Base-by-base conservation (phyloP, 2,797 vertebrate species). In the Myoxocephalus aenaeus region DNA sequence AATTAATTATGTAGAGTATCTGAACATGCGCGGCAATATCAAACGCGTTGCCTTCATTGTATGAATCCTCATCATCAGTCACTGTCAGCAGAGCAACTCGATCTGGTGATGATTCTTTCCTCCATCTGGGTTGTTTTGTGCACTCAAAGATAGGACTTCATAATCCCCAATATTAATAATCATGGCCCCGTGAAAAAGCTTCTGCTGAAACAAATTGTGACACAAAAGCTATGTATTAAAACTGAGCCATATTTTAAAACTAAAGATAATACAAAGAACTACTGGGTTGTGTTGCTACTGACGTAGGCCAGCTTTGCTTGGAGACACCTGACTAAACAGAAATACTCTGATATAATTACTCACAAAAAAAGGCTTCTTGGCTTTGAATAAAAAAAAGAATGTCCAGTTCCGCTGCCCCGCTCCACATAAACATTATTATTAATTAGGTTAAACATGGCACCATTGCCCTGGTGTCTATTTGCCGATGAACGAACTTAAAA, bases 381-480 rank as follows among this genome's bases (percentile, higher is more conserved):
- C 75, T 34, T 38, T 78, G 83, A 79, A 86, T 77, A 72, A 66
- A 27, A 63, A 62, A 85, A 81, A 90, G 58, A 80, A 44, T 57
- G 73, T 81, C 79, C 79, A 64, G 64, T 63, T 34, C 61, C 15
- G 72, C 3, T 75, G 50, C 71, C 76, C 77, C 50, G 69, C 70
- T 79, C 63, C 76, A 81, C 70, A 85, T 83, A 82, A 86, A 86
- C 77, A 81, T 75, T 70, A 61, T 77, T 82, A 89, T 89, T 85
- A 83, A 59, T 81, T 72, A 81, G 65, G 77, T 69, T 67, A 78
- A 75, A 86, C 75, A 63, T n/a, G 14, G 67, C 34, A 4, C 42
- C 58, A 83, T 81, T 87, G 84, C 87, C 57, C 75, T 15, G 3
- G 75, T 65, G 74, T 75, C 53, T 53, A 62, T 75, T 67, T 65